These are phyloP conservation scores for Drosophila neocordata DNA, from an alignment of 1,140 invertebrate genomes.

Conservation along the genomic window DNA sequence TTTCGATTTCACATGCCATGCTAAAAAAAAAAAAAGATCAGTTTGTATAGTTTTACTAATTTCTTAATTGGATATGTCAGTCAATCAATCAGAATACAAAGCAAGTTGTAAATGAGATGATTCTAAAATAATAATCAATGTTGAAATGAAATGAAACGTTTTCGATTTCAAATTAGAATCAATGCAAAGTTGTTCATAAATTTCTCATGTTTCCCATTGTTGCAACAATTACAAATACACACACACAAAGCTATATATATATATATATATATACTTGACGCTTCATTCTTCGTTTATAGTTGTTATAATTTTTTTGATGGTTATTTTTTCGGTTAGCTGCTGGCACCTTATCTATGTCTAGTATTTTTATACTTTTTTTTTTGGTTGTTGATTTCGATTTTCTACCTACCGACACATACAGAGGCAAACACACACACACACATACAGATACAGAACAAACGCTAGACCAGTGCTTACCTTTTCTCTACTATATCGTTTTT, in stretches of 20 bases:
- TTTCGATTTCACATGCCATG: background rate
- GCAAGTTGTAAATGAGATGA: no score
- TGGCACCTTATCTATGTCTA: slow-evolving; percentile 20
- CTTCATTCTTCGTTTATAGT: background rate
- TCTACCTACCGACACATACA: slow-evolving; percentile 37
- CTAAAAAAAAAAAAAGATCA: background rate
- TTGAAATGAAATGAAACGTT: no score
- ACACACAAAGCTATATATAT: no score
- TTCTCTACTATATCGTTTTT: slow-evolving; percentile 47
- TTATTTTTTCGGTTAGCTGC: slow-evolving; percentile 13
- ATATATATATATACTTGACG: no score
- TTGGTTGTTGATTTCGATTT: slow-evolving; percentile 55
- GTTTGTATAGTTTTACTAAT: background rate
- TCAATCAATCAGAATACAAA: slow-evolving; percentile 1
- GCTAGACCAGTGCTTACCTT: slow-evolving; percentile 40
- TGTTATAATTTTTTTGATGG: slow-evolving; percentile 7
- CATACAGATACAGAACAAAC: no score
- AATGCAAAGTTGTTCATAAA: background rate
- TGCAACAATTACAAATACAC: no score
- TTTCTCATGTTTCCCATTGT: background rate
- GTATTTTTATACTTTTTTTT: slow-evolving; percentile 39
- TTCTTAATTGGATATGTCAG: slow-evolving; percentile 44
- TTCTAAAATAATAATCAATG: no score
- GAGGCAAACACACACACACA: background rate
- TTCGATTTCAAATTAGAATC: no score